phyloP scores from a whole-genome alignment of 2,797 vertebrate genomes.

The Scyliorhinus canicula region DNA sequence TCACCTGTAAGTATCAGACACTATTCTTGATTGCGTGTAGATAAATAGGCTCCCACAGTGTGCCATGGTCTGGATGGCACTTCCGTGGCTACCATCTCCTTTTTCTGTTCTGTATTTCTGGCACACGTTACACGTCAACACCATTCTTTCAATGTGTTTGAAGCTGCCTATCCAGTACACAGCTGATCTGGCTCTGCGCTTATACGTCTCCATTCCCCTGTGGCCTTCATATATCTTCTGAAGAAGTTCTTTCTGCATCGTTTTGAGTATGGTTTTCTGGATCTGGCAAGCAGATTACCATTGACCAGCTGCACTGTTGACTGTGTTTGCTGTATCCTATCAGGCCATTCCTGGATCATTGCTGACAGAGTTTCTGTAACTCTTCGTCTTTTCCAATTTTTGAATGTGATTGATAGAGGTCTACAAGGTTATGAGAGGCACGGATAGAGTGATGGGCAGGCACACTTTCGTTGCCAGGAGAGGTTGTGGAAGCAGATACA shows the following conservation, averaged over 20 bases:
- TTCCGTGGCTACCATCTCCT: no score
- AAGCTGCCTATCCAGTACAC: not conserved
- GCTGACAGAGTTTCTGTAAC: not conserved
- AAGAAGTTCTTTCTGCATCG: not conserved
- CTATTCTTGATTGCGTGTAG: no score
- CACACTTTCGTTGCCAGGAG: no score
- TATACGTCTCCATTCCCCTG: not conserved
- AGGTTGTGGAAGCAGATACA: no score
- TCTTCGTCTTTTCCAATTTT: not conserved
- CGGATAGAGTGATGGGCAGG: no score
- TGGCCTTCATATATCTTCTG: not conserved
- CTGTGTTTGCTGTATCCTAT: not conserved
- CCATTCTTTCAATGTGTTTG: not conserved
- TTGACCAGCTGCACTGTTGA: not conserved
- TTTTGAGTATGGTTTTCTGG: not conserved
- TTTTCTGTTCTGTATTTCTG: no score
- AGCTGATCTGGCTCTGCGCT: not conserved
- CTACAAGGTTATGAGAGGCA: no score
- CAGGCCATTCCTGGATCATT: not conserved
- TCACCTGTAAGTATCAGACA: not conserved
- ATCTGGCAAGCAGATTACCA: not conserved
- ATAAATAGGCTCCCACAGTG: not conserved
- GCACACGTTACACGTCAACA: not conserved
- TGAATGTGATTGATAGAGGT: no score
- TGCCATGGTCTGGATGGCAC: no score